Evolutionary conservation across 2,113 vertebrate species (phyloP), one percentile per base, ranked within the genome.

Genomic region (Erythrocercus mccallii): DNA sequence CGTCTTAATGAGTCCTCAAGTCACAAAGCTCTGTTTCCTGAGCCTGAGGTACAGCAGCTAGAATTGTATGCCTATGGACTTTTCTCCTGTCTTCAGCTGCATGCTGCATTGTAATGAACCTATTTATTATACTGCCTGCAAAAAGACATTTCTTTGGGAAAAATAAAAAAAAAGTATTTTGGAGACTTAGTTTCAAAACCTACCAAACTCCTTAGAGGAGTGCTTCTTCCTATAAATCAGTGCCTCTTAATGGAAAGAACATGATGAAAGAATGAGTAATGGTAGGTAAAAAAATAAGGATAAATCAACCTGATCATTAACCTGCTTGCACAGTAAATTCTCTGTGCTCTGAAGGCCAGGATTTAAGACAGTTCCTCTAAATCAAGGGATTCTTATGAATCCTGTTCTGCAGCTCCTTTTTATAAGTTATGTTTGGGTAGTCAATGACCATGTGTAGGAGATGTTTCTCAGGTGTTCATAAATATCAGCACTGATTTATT

Each of bases 231-330:
- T 93, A 69, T 96, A 97, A 97, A 95, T 91, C 57, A 93, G 54
- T 50, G 31, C 44, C 64, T 93, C 23, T 70, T 88, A 88, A 81
- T 54, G 80, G 86, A 85, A 87, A 90, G 51, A 95, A 54, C 13
- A 57, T 74, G 83, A 84, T 95, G 92, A 95, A 92, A 92, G 77
- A 91, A 90, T 84, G 91, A 94, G 31, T 88, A 96, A 96, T 24
- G 91, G 66, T 53, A 57, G 70, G 48, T 69, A 84, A 93, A 97
- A 91, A 87, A 96, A 88, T 73, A 83, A 87, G 60, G 89, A 94
- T 90, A 85, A 97, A 86, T 88, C 62, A 94, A 81, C 79, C 81
- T 94, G 47, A 70, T 97, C 94, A 97, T 94, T 96, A 94, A 95
- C 71, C 81, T 85, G 88, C 78, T 95, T 77, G 76, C 62, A 68